Base-by-base conservation (phyloP, 2,888 invertebrate genomes). In the Blomia tropicalis region DNA sequence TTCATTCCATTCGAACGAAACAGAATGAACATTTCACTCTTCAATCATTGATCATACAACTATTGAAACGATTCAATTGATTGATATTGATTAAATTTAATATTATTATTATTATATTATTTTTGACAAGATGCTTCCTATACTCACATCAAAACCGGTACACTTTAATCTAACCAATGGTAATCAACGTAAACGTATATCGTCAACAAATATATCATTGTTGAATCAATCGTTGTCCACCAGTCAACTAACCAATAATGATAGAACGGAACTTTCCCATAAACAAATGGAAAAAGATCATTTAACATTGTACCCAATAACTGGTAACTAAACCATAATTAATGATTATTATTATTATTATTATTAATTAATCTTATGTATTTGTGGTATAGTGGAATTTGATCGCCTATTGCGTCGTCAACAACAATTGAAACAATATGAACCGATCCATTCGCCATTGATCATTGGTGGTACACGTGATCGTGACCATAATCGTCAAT, bases 351-450 rank as follows among this genome's bases (percentile, higher is more conserved):
- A 7, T 36, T 17, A 17, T 36, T 36, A 11, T 17, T 36, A 11
- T n/a, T n/a, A n/a, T n/a, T n/a, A n/a, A n/a, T n/a, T n/a, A n/a
- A n/a, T n/a, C n/a, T n/a, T n/a, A n/a, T n/a, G n/a, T n/a, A n/a
- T n/a, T n/a, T n/a, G n/a, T n/a, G n/a, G n/a, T 36, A 17, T 47
- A 56, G 56, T 56, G 2, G 56, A 56, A 36, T 56, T 56, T 22
- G 29, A 56, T 30, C 56, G 56, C 2, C 29, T 56, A 3, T 4
- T 56, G 11, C 56, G 56, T 36, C 56, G 56, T n/a, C 54, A 23
- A 7, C 54, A 54, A 25, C 4, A 56, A 36, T 30, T 27, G 29
- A 3, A 29, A 2, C 29, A 29, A 23, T 2, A 51, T n/a, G 17
- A 51, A 17, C 3, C 2, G 22, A 29, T 3, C 11, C 17, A 30